Base-by-base conservation (phyloP, 2,888 invertebrate species). In the Zhengitettix transpicula region DNA sequence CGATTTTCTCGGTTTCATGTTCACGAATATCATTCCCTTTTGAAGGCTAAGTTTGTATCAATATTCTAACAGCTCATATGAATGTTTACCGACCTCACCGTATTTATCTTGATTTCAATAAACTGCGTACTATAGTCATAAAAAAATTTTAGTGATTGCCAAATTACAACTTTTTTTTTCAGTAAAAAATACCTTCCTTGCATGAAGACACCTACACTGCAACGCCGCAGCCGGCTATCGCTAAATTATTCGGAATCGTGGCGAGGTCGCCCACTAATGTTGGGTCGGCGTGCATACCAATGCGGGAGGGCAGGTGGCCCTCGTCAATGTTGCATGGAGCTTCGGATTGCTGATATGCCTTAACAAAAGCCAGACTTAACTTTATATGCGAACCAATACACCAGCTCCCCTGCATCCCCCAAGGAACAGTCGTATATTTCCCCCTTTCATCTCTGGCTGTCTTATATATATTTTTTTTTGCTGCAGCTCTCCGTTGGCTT, bases 321-420 rank as follows among this genome's bases (percentile, higher is more conserved):
- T 53, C 51, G 53, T 53, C 53, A 53, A 53, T 53, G 53, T 53
- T 53, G 16, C 28, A 53, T 53, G 53, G 17, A n/a, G 40, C 40
- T 40, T 40, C n/a, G 55, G 55, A 55, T 55, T 40, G 40, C 40
- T n/a, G 55, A 55, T 55, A 41, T n/a, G 41, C 55, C 55, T 40
- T 41, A 40, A 55, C 40, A 55, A 55, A 55, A 41, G 55, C 55
- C 14, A 41, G 55, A n/a, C 41, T 41, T 41, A 41, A 55, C 55
- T 55, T 55, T 14, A 41, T 55, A 55, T 55, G 55, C 55, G 55
- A 55, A 55, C 55, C 55, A 55, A 55, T 55, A 55, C 53, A 16
- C 17, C 17, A 14, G 55, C n/a, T n/a, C 12, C 15, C 14, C 12
- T 28, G 55, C 15, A n/a, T 55, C 55, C 55, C 55, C 40, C 55